phyloP scores from a whole-genome alignment of 2,888 invertebrate genomes.

The Argyresthia albistria region DNA sequence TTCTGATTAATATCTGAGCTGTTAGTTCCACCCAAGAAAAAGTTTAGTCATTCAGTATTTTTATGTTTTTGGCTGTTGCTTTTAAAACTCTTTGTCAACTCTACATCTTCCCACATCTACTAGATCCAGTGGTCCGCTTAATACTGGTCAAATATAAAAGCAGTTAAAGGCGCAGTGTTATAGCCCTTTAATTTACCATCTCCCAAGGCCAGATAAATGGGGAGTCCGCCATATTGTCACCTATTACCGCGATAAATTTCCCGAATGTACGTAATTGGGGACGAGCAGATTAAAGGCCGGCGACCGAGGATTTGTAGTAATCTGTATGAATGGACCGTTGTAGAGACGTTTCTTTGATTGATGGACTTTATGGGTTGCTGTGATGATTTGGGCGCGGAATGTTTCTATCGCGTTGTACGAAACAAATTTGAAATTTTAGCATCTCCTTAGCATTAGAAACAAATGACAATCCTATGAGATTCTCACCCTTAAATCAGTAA shows the following conservation, averaged over 20 bases:
- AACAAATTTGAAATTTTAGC: no score
- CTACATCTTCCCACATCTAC: background rate
- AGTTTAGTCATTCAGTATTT: background rate
- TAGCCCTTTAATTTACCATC: slow-evolving; percentile 4
- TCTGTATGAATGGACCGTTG: background rate
- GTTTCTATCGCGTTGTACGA: no score
- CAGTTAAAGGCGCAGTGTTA: slow-evolving; percentile 2
- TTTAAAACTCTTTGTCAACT: background rate
- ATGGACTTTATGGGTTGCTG: no score
- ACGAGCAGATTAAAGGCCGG: background rate
- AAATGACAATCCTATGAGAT: no score
- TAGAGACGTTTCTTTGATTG: background rate
- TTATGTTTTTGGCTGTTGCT: background rate
- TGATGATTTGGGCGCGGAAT: no score
- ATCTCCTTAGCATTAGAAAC: no score
- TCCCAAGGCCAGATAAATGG: slow-evolving; percentile 1
- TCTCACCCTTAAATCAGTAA: no score
- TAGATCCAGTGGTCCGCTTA: background rate
- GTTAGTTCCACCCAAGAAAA: no score
- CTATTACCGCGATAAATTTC: slow-evolving; percentile 4
- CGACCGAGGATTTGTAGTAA: background rate
- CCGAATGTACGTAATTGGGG: slow-evolving; percentile 1
- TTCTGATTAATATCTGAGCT: background rate
- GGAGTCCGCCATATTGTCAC: slow-evolving; percentile 3
- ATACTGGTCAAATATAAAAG: slow-evolving; percentile 5